A percentile compares a stretch with the other conserved stretches of the same genome.
These are phyloP conservation scores for Brassicogethes aeneus DNA, from an alignment of 2,888 invertebrate genomes.

Conservation along the genomic window DNA sequence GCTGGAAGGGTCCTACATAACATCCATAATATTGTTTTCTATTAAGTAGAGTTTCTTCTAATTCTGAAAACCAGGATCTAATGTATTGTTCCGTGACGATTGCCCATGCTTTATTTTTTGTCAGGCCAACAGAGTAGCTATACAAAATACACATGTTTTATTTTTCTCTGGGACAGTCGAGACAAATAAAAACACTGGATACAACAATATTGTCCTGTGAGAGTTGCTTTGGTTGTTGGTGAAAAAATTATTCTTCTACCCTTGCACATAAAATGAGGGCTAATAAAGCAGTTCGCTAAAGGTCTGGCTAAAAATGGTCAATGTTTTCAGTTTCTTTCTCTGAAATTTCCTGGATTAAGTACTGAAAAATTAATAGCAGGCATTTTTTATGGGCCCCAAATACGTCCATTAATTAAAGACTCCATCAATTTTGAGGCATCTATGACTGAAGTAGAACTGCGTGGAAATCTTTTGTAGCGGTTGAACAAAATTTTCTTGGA, in stretches of 20 bases:
- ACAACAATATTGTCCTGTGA: conserved; percentile 12
- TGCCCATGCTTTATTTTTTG: conserved; percentile 15
- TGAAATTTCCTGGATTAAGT: conserved; percentile 14
- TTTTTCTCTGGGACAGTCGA: conserved; percentile 23
- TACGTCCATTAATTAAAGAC: conserved; percentile 8
- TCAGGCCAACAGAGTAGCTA: conserved; percentile 18
- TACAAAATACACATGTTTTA: conserved; percentile 19
- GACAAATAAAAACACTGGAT: conserved; percentile 16
- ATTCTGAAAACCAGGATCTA: too few relatives aligned
- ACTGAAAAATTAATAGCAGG: conserved; percentile 16
- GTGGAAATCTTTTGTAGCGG: conserved; percentile 5
- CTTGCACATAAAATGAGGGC: conserved; percentile 21
- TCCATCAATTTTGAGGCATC: too few relatives aligned
- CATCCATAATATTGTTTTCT: too few relatives aligned
- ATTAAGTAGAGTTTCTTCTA: too few relatives aligned
- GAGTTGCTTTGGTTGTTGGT: conserved; percentile 6
- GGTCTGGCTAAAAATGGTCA: conserved; percentile 12
- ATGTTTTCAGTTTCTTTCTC: conserved; percentile 13
- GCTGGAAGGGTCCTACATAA: too few relatives aligned
- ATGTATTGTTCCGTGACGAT: too few relatives aligned
- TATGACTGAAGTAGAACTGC: conserved; percentile 3
- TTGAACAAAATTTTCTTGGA: conserved; percentile 6
- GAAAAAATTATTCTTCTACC: conserved; percentile 17
- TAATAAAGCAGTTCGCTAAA: conserved; percentile 23
- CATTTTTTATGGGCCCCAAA: conserved; percentile 16